A percentile compares a stretch with the other conserved stretches of the same genome.
Conservation (phyloP, 1,140 invertebrate genomes). For the Temnothorax longispinosus region DNA sequence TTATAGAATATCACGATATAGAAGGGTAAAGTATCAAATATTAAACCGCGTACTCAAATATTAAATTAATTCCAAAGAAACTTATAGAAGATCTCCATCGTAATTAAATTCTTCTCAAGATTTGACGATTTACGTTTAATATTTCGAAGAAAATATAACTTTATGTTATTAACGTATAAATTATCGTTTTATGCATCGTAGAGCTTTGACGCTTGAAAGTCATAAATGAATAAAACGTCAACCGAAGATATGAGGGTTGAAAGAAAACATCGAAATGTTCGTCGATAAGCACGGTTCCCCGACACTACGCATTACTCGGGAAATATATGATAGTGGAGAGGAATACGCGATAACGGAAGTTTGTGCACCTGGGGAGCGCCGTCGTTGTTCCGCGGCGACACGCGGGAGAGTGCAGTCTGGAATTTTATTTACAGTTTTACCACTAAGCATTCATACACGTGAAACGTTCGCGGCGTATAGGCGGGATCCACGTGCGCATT, state of each 20-base stretch:
- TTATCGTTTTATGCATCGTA: background rate
- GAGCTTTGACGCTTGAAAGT: background rate
- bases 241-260: background rate
- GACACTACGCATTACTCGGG: constrained; percentile 19
- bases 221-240: background rate
- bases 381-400: constrained; percentile 8
- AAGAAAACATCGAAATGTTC: constrained; percentile 29
- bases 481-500: constrained; percentile 57
- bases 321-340: constrained; percentile 30
- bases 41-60: background rate
- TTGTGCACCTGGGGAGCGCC: constrained; percentile 1
- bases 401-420: constrained; percentile 52
- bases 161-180: background rate
- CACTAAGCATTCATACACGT: constrained; percentile 61
- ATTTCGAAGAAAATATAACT: background rate
- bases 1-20: background rate
- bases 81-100: background rate
- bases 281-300: constrained; percentile 18
- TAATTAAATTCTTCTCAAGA: background rate
- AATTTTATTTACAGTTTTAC: constrained; percentile 73
- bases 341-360: constrained; percentile 47
- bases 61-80: background rate
- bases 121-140: background rate
- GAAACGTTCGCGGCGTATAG: constrained; percentile 59
- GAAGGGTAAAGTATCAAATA: background rate